Percentiles rank a stretch among this genome's conserved stretches.
Evolutionary conservation across 2,888 invertebrate species (phyloP).

Genomic region (Caenorhabditis auriculariae): DNA sequence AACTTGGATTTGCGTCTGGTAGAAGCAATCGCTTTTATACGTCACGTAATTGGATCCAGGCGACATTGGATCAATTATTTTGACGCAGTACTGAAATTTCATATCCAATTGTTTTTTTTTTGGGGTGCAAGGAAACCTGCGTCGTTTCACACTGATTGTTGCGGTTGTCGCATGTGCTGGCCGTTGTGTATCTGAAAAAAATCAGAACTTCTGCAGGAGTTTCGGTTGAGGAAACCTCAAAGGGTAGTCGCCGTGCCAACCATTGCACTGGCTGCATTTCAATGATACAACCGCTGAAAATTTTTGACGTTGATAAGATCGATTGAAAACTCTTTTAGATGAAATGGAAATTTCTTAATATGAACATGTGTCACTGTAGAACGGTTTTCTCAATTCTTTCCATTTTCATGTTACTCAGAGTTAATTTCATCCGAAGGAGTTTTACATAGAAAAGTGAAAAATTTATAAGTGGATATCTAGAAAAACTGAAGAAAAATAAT

Average conservation of each 20-base stretch:
- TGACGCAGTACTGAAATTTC: conserved; percentile 40
- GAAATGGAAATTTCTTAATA: too few relatives aligned
- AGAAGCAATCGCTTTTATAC: conserved; percentile 45
- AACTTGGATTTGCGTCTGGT: conserved; percentile 40
- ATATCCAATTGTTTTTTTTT: background rate
- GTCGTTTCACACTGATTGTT: conserved; percentile 45
- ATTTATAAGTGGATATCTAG: too few relatives aligned
- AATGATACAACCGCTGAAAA: too few relatives aligned
- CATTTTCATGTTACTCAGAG: too few relatives aligned
- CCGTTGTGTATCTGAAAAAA: conserved; percentile 20
- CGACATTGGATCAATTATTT: conserved; percentile 42
- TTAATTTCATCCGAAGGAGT: too few relatives aligned
- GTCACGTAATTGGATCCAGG: conserved; percentile 38
- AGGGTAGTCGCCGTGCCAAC: conserved; percentile 42
- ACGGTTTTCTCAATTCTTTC: too few relatives aligned
- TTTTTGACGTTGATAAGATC: background rate
- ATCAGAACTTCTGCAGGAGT: background rate
- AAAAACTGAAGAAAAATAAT: too few relatives aligned
- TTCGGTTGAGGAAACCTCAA: conserved; percentile 1
- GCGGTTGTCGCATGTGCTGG: conserved; percentile 38
- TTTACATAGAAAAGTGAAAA: too few relatives aligned
- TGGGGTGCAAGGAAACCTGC: conserved; percentile 14
- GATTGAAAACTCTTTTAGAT: background rate
- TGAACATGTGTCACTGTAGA: too few relatives aligned
- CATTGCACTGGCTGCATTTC: conserved; percentile 44